Base-by-base conservation (phyloP, 2,113 vertebrate genomes). In the Chionis minor region DNA sequence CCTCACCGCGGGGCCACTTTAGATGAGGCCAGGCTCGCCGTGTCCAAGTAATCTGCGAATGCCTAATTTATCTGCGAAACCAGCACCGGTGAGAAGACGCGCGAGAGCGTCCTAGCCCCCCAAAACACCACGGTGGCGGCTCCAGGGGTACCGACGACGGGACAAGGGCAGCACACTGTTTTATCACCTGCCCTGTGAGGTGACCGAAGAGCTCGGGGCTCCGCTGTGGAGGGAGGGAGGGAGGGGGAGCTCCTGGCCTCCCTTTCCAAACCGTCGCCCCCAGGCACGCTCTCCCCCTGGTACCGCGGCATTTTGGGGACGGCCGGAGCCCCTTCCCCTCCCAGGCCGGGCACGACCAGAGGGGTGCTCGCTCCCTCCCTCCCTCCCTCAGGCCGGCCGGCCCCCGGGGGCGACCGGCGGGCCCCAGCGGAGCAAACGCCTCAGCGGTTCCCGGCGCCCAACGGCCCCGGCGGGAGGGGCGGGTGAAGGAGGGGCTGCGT, bases 1-100 rank as follows among this genome's bases (percentile, higher is more conserved):
- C 63, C 66, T 82, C 86, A 72, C 69, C 94, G 72, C 7, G 32
- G 81, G 63, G 67, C 81, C 77, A 35, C 91, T 69, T 90, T 33
- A 78, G 82, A 88, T 63, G 86, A 40, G 75, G 51, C 42, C 38
- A 55, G 72, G 35, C 56, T 94, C 59, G 10, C 80, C 13, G 35
- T 54, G 86, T 15, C 73, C 86, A 79, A 66, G 85, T 47, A 51
- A 85, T 67, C 20, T 51, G 54, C 3, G 1, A 86, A 35, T 33
- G 42, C 51, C 38, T 59, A 32, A 81, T 72, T 71, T 45, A 33
- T 18, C 55, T 27, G 32, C 33, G 59, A 79, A 82, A 58, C n/a
- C 45, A 4, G 30, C 40, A 12, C 77, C 11, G 32, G 69, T 5
- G 6, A 55, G 56, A 52, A 88, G 80, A 30, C 21, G 58, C 4